phyloP scores from a whole-genome alignment of 2,888 invertebrate genomes.

The Lasioglossum calceatum region DNA sequence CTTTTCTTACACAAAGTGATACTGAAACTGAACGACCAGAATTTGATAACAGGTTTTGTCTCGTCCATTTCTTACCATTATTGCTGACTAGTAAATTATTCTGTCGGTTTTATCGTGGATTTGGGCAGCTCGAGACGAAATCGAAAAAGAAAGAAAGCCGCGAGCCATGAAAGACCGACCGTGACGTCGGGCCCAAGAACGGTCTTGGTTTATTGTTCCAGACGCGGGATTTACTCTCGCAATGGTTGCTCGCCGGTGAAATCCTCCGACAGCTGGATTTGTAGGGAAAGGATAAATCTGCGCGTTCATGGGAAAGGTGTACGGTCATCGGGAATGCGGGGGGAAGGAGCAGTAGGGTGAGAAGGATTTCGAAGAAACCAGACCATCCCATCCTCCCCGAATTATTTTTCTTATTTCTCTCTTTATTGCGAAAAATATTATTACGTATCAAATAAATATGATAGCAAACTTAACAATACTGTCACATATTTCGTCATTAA shows the following conservation, averaged over 20 bases:
- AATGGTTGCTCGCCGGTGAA: conserved; percentile 64
- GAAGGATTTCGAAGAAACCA: conserved; percentile 12
- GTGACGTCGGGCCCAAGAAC: conserved; percentile 32
- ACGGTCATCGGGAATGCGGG: conserved; percentile 12
- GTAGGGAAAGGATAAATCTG: conserved; percentile 72
- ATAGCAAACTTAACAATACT: too few relatives aligned
- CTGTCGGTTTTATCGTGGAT: neutral
- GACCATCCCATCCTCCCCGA: neutral
- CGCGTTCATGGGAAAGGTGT: neutral
- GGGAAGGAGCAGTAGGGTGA: neutral
- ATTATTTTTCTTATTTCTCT: conserved; percentile 9
- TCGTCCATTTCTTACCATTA: neutral
- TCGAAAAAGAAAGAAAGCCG: conserved; percentile 31
- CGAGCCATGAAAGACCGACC: neutral
- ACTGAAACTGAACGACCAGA: too few relatives aligned
- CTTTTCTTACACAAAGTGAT: too few relatives aligned
- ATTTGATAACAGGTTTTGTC: too few relatives aligned
- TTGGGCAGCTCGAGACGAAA: conserved; percentile 9
- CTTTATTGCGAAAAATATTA: neutral
- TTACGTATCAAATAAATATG: too few relatives aligned
- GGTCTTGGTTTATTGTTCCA: conserved; percentile 60
- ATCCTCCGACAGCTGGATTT: conserved; percentile 75
- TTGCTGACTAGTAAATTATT: neutral
- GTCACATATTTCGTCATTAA: too few relatives aligned
- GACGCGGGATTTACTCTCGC: conserved; percentile 64